Evolutionary conservation across 2,888 invertebrate species (phyloP), one percentile per base, ranked within the genome.

Genomic region (Dryococelus australis): DNA sequence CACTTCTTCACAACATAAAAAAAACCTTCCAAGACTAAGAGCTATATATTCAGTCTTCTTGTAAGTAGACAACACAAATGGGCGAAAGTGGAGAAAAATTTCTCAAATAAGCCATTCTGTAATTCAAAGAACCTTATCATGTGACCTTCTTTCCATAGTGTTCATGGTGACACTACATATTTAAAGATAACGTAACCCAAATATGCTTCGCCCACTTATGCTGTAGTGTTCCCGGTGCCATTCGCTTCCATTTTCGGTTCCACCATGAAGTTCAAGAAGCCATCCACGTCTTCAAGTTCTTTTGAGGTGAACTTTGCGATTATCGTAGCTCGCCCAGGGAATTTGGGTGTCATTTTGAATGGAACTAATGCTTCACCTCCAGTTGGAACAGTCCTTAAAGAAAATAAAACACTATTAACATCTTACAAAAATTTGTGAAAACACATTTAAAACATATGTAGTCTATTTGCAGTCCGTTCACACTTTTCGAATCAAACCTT

Each of bases 271-370:
- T 96, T 95, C n/a, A 96, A 92, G 92, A 96, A 97, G 1, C 98
- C 98, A 91, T 98, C 98, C 3, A 98, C 97, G 91, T 98, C 98
- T 89, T 96, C 95, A 90, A 99, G 94, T 92, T 98, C 97, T 90
- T 96, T 97, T 20, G 97, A 97, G 86, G 94, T 94, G 92, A 98
- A 98, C 92, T 98, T 98, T 28, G 96, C 98, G 43, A 96, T 95
- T 89, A 98, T 95, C 27, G 97, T 97, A 89, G 96, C 96, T 78
- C 96, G 95, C 0, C 98, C 98, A 0, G 95, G 94, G 92, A 96
- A 95, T 4, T 95, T 95, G 0, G 98, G 97, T 0, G 94, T 95
- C 91, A 98, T 94, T 89, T 95, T 96, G 91, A 98, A 97, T 28
- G 95, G 94, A 0, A 96, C 96, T 86, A 94, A 94, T 0, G 96